A percentile compares a stretch with the other conserved stretches of the same genome.
Conservation (phyloP, 2,113 vertebrate genomes). For the Vicugna pacos region DNA sequence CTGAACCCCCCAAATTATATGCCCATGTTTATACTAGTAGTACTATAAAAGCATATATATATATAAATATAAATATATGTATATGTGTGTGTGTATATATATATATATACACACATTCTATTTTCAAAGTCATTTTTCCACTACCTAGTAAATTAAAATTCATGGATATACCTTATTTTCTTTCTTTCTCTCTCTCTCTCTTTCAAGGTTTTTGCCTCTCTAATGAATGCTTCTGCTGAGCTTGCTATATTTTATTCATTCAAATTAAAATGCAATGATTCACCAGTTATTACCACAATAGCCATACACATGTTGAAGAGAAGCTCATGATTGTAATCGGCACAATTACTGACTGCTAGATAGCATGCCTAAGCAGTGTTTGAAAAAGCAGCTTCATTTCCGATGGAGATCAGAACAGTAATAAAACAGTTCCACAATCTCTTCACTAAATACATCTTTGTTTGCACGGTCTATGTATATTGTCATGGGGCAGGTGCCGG, state of each 20-base stretch:
- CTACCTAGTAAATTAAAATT: slow-evolving; percentile 3
- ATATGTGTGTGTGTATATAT: no score
- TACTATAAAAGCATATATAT: neutral
- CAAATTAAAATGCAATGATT: slow-evolving; percentile 69
- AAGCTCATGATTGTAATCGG: slow-evolving; percentile 61
- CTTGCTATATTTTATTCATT: slow-evolving; percentile 52
- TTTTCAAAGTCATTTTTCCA: slow-evolving; percentile 18
- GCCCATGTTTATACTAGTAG: neutral
- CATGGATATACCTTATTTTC: neutral
- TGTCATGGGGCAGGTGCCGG: slow-evolving; percentile 70
- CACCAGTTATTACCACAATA: slow-evolving; percentile 55
- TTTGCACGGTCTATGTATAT: slow-evolving; percentile 40
- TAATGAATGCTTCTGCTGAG: slow-evolving; percentile 50
- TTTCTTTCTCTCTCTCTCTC: neutral
- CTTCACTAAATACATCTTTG: slow-evolving; percentile 71
- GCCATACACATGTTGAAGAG: slow-evolving; percentile 44
- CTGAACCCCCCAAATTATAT: neutral
- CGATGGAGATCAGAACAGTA: neutral
- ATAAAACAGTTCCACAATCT: slow-evolving; percentile 62
- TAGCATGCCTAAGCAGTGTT: neutral
- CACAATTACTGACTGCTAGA: slow-evolving; percentile 46
- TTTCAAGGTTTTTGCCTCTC: slow-evolving; percentile 7
- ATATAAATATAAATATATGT: no score
- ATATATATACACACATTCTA: neutral
- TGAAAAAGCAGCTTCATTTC: slow-evolving; percentile 65